Conservation (phyloP, 2,888 invertebrate species). For the Himalopsyche japonica region DNA sequence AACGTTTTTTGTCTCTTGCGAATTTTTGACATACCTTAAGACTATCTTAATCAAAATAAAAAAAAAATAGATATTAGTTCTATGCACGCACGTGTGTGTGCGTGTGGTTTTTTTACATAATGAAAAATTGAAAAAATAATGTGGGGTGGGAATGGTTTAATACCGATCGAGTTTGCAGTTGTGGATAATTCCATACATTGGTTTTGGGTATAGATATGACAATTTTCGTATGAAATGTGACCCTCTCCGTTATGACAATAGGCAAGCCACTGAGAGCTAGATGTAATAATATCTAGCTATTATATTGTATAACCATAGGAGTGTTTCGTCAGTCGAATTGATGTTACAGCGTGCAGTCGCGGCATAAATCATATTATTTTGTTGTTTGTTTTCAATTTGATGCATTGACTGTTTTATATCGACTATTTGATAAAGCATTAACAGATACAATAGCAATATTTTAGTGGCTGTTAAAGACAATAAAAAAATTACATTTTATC, state of each 20-base stretch:
- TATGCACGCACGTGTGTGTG: too few species aligned
- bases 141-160: too few species aligned
- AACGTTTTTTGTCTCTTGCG: too few species aligned
- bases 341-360: background rate
- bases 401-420: background rate
- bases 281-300: background rate
- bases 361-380: background rate
- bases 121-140: too few species aligned
- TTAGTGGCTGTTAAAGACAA: background rate
- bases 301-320: background rate
- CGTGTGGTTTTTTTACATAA: too few species aligned
- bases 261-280: background rate
- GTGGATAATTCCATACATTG: too few species aligned
- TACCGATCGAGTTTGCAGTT: too few species aligned
- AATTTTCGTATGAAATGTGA: background rate
- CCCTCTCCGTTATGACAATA: background rate
- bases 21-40: too few species aligned
- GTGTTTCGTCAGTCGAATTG: slow-evolving; percentile 6
- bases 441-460: background rate
- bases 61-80: too few species aligned
- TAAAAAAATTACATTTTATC: too few species aligned
- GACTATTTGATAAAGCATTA: background rate
- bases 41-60: too few species aligned
- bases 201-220: too few species aligned
- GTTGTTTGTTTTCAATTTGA: background rate